A percentile compares a stretch with the other conserved stretches of the same genome.
These are phyloP conservation scores for Cottus gobio DNA, from an alignment of 2,113 vertebrate species.

Conservation along the genomic window DNA sequence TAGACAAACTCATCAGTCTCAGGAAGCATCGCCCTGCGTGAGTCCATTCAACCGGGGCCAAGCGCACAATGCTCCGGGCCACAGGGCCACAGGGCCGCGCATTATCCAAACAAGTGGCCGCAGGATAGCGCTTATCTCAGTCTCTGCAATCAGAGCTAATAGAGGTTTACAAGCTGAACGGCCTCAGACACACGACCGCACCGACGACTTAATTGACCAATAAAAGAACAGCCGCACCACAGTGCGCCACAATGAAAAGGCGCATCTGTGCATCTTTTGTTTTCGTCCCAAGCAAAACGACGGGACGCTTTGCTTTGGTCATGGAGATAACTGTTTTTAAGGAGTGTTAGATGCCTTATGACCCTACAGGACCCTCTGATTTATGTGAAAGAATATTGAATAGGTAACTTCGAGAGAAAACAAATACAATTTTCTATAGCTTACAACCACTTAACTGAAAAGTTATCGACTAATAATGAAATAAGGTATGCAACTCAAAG, in stretches of 20 bases:
- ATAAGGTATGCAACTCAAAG: not conserved
- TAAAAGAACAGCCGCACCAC: slow-evolving; percentile 11
- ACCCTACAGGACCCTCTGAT: not conserved
- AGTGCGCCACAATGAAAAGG: not conserved
- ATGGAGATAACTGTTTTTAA: not conserved
- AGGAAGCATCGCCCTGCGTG: slow-evolving; percentile 80
- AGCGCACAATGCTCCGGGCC: slow-evolving; percentile 56
- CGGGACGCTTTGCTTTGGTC: not conserved
- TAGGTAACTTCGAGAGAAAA: not conserved
- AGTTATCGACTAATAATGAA: not conserved
- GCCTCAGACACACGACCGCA: slow-evolving; percentile 10
- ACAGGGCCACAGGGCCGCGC: slow-evolving; percentile 50
- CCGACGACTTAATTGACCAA: not conserved
- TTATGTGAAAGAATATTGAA: not conserved
- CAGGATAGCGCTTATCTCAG: slow-evolving; percentile 53
- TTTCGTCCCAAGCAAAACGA: not conserved
- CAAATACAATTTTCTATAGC: not conserved
- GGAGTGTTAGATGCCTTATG: not conserved
- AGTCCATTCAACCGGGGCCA: slow-evolving; percentile 67
- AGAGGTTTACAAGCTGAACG: slow-evolving; percentile 26
- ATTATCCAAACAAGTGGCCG: slow-evolving; percentile 67
- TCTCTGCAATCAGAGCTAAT: slow-evolving; percentile 13
- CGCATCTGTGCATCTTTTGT: slow-evolving; percentile 4
- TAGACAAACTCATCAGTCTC: slow-evolving; percentile 75
- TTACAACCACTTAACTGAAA: not conserved